phyloP scores from a whole-genome alignment of 2,113 vertebrate species.

The Rhineura floridana region DNA sequence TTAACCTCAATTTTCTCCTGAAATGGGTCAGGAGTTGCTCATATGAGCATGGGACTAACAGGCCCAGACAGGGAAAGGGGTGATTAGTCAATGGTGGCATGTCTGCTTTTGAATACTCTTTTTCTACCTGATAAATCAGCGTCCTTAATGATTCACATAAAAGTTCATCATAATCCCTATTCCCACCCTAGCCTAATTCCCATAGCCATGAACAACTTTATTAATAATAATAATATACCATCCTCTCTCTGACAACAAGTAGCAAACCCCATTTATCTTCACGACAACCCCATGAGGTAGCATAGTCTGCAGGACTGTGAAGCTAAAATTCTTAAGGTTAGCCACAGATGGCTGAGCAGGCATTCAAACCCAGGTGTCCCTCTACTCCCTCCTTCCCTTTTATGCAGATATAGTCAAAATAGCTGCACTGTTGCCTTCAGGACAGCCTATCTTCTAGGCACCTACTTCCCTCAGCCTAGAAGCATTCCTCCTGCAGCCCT shows the following conservation, averaged over 20 bases:
- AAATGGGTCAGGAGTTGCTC: constrained; percentile 6
- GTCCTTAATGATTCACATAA: neutral
- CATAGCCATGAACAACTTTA: neutral
- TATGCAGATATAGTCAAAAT: too few relatives aligned
- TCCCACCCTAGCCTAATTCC: neutral
- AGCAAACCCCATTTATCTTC: neutral
- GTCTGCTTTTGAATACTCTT: neutral
- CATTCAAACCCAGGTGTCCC: too few relatives aligned
- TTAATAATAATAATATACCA: too few relatives aligned
- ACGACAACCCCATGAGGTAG: neutral
- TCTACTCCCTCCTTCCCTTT: too few relatives aligned
- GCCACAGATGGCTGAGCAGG: too few relatives aligned
- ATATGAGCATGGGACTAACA: neutral
- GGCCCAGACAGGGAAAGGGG: neutral
- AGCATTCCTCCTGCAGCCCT: neutral
- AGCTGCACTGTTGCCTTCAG: too few relatives aligned
- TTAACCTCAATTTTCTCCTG: constrained; percentile 46
- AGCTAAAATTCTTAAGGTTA: neutral
- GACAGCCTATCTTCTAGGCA: too few relatives aligned
- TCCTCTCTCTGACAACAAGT: too few relatives aligned
- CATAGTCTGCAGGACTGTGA: neutral
- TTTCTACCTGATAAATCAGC: neutral
- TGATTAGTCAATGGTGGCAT: constrained; percentile 7
- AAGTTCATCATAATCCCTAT: neutral
- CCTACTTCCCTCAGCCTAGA: neutral